Conservation (phyloP, 2,888 invertebrate genomes). For the Mesorhabditis sp. region DNA sequence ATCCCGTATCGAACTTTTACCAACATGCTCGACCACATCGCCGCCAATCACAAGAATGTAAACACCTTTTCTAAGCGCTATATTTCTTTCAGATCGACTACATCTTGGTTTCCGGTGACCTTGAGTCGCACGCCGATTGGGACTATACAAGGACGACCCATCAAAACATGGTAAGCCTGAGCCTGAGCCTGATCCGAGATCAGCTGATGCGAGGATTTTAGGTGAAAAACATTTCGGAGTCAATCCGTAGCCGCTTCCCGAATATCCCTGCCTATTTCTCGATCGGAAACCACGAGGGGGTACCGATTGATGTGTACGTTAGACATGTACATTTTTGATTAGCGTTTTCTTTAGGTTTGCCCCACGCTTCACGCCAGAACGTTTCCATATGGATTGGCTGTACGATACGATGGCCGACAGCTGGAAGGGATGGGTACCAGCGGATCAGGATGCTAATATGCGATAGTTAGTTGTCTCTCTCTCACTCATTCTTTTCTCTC, state of each 20-base stretch:
- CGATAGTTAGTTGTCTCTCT: conserved; percentile 25
- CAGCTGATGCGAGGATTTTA: too few relatives aligned
- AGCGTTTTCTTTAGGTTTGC: conserved; percentile 56
- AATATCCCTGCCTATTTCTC: conserved; percentile 6
- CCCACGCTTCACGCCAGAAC: conserved; percentile 57
- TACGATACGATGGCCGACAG: conserved; percentile 72
- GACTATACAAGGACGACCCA: conserved; percentile 7
- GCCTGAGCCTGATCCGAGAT: conserved; percentile 9
- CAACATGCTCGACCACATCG: background rate
- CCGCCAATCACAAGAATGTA: background rate
- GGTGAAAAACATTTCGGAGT: conserved; percentile 16
- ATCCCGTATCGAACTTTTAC: background rate
- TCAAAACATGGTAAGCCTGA: background rate
- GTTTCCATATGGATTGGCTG: conserved; percentile 72
- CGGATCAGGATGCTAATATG: conserved; percentile 31
- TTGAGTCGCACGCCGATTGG: conserved; percentile 16
- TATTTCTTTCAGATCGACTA: conserved; percentile 18
- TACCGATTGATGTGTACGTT: background rate
- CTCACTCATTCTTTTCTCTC: too few relatives aligned
- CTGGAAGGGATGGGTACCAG: conserved; percentile 74
- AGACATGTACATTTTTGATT: background rate
- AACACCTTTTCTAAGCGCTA: background rate
- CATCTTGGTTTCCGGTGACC: conserved; percentile 19
- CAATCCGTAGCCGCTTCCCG: conserved; percentile 8
- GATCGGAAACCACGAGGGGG: background rate